phyloP scores from a whole-genome alignment of 2,888 invertebrate genomes.

The Tenthredo amoena region DNA sequence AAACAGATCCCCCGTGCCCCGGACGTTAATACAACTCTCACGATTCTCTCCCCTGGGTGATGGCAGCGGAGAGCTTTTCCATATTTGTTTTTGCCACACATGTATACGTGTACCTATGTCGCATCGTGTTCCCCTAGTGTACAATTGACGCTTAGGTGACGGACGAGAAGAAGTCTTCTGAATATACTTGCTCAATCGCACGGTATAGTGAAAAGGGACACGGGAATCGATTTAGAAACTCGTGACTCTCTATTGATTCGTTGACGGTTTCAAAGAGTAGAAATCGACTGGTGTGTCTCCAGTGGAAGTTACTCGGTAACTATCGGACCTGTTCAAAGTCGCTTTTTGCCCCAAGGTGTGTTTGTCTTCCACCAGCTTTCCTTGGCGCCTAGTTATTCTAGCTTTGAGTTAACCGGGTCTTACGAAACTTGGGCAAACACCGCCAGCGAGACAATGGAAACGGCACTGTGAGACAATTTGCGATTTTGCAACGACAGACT shows the following conservation, averaged over 20 bases:
- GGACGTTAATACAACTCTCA: not conserved
- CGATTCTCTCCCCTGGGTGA: not conserved
- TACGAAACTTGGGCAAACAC: slow-evolving; percentile 37
- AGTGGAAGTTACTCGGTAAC: slow-evolving; percentile 22
- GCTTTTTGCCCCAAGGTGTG: slow-evolving; percentile 34
- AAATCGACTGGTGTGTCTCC: not conserved
- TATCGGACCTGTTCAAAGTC: slow-evolving; percentile 47
- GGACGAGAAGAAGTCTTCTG: not conserved
- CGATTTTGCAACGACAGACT: slow-evolving; percentile 13
- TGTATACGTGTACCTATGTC: not conserved
- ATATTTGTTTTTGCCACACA: not conserved
- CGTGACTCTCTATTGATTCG: slow-evolving; percentile 37
- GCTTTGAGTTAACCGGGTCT: not conserved
- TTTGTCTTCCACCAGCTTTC: slow-evolving; percentile 28
- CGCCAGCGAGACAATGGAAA: not conserved
- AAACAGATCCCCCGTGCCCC: slow-evolving; percentile 1
- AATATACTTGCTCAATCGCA: slow-evolving; percentile 13
- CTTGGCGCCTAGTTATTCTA: slow-evolving; percentile 39
- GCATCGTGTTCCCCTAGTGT: not conserved
- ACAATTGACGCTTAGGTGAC: slow-evolving; percentile 5
- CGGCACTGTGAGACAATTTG: slow-evolving; percentile 23
- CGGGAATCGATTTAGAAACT: slow-evolving; percentile 45
- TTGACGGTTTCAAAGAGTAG: slow-evolving; percentile 25
- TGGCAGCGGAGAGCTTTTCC: not conserved
- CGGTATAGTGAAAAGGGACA: not conserved